Evolutionary conservation across 2,797 vertebrate species (phyloP).

Genomic region (Lutjanus argentimaculatus): DNA sequence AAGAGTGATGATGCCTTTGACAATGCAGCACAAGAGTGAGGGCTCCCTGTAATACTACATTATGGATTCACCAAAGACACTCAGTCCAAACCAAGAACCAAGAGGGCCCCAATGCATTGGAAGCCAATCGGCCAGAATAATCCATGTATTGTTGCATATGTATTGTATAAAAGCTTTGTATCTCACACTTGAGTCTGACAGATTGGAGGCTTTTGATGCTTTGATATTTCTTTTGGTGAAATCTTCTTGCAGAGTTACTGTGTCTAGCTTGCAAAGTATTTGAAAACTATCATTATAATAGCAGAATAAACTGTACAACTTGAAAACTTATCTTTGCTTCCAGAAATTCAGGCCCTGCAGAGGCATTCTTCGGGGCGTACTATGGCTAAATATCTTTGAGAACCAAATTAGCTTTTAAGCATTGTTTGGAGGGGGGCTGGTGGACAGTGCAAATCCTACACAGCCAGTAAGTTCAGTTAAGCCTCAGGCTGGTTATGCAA

Average conservation of each 20-base stretch:
- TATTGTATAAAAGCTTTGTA: not conserved
- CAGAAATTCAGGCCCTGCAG: no score
- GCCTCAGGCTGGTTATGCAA: no score
- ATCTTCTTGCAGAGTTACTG: not conserved
- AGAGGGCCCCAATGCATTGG: constrained; percentile 9
- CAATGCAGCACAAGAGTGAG: not conserved
- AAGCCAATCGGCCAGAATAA: constrained; percentile 10
- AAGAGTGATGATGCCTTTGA: no score
- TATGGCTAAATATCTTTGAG: not conserved
- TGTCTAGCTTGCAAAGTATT: no score
- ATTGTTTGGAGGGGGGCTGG: no score
- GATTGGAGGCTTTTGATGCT: not conserved
- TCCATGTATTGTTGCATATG: constrained; percentile 12
- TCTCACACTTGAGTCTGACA: not conserved
- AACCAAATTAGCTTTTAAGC: not conserved
- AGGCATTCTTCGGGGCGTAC: no score
- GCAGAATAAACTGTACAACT: no score
- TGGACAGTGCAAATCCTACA: not conserved
- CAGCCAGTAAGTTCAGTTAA: not conserved
- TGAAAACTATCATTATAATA: no score
- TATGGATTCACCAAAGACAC: constrained; percentile 3
- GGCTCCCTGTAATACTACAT: constrained; percentile 5
- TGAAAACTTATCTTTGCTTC: no score
- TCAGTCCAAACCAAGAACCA: constrained; percentile 2
- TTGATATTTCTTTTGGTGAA: not conserved